Evolutionary conservation across 1,140 invertebrate genomes (phyloP), one percentile per base, ranked within the genome.

Genomic region (Pogonognathellus flavescens): DNA sequence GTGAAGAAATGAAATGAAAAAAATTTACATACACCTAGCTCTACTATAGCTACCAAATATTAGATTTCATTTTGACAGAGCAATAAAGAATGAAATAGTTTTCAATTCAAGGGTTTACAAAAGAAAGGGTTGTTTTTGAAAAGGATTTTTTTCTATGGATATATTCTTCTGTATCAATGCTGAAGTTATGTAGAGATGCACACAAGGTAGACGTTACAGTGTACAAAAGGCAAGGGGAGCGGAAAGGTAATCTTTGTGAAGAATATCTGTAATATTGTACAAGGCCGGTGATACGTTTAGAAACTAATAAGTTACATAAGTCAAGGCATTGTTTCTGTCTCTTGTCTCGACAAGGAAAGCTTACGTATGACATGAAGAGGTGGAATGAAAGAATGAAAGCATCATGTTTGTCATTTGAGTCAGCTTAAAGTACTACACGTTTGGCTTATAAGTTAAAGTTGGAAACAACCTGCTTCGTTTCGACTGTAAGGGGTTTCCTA

Each of bases 51-150:
- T 18, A 9, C 9, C 18, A 49, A 25, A 76, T 66, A 66, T 41
- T 76, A 76, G 70, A 31, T 76, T 76, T 76, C 70, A 76, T 76
- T 76, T 76, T 76, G 70, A 76, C 70, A 76, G 14, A 76, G 70
- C 14, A 76, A 76, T 76, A 76, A 76, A 76, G 70, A 76, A 41
- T 13, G 41, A 76, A 57, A 57, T 41, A 41, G 31, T 41, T 41
- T n/a, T 57, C 53, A 14, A 76, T 76, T 50, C 70, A 76, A 76
- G 70, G 41, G 41, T 31, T 76, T 76, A 76, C 70, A 76, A 76
- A 76, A 50, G 70, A 25, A 76, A 50, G 70, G 70, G 70, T 76
- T 76, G 70, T 14, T 41, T 76, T 76, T 76, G 70, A 76, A 76
- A 66, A 76, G 70, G 70, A 76, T 9, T 76, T 76, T 72, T 66